Evolutionary conservation across 2,888 invertebrate species (phyloP).

Genomic region (Salpingus planirostris): DNA sequence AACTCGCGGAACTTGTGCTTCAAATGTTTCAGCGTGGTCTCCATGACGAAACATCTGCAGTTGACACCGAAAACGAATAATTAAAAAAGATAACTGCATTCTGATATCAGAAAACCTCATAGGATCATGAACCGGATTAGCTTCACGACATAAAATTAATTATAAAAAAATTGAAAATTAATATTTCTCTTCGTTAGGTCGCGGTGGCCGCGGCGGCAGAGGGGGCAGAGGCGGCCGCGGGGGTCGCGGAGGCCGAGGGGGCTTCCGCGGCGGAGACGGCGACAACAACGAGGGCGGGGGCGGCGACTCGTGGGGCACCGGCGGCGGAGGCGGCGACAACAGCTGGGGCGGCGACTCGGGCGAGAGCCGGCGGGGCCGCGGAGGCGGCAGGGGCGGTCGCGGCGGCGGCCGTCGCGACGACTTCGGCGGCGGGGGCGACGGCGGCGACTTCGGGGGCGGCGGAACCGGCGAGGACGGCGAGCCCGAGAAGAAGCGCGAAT

Average conservation of each 20-base stretch:
- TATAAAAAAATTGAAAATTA: too few relatives aligned
- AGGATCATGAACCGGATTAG: too few relatives aligned
- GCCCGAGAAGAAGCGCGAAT: conserved; percentile 52
- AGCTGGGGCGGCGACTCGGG: conserved; percentile 16
- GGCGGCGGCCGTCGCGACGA: conserved; percentile 31
- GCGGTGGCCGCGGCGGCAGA: conserved; percentile 16
- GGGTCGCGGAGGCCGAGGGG: conserved; percentile 20
- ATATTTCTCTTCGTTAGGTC: too few relatives aligned
- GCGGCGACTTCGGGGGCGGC: conserved; percentile 26
- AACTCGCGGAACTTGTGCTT: too few relatives aligned
- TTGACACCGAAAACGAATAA: too few relatives aligned
- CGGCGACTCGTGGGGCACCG: conserved; percentile 16
- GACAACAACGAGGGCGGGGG: conserved; percentile 18
- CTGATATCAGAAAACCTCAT: too few relatives aligned
- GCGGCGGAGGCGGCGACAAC: conserved; percentile 14
- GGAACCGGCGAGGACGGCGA: conserved; percentile 19
- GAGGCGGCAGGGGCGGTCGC: conserved; percentile 21
- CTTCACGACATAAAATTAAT: too few relatives aligned
- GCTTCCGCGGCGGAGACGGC: conserved; percentile 17
- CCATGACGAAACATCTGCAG: too few relatives aligned
- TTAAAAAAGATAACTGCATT: too few relatives aligned
- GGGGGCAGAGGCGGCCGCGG: conserved; percentile 19
- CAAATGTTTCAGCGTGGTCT: too few relatives aligned
- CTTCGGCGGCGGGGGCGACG: conserved; percentile 26
- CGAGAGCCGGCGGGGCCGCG: conserved; percentile 19